Conservation (phyloP, 2,888 invertebrate genomes). For the Ganaspis brasiliensis region DNA sequence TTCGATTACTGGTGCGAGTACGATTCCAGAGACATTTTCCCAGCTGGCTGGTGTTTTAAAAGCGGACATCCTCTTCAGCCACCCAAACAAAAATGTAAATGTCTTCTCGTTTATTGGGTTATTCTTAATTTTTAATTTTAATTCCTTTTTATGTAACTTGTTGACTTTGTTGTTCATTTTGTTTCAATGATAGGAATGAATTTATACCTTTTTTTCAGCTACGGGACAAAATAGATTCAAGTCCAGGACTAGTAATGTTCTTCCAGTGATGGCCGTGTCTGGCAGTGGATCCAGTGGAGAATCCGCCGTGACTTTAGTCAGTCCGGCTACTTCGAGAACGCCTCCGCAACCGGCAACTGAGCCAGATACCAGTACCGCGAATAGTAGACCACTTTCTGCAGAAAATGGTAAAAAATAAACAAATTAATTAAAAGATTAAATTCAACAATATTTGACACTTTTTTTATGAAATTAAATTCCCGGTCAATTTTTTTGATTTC, state of each 20-base stretch:
- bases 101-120: constrained; percentile 59
- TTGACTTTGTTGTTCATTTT: no score
- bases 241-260: constrained; percentile 79
- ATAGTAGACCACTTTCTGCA: constrained; percentile 73
- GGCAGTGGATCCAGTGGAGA: constrained; percentile 74
- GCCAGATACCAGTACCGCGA: constrained; percentile 78
- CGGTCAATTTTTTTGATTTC: no score
- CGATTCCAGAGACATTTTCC: constrained; percentile 97
- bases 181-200: not conserved
- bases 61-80: constrained; percentile 97
- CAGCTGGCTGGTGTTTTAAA: constrained; percentile 97
- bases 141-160: no score
- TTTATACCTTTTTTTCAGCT: constrained; percentile 72
- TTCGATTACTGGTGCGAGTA: constrained; percentile 98
- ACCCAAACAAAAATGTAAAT: constrained; percentile 93
- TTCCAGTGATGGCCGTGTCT: constrained; percentile 78
- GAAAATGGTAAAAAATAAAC: constrained; percentile 77
- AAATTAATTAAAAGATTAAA: no score
- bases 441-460: no score
- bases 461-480: no score
- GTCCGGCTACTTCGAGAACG: constrained; percentile 74
- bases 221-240: constrained; percentile 80
- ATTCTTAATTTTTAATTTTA: constrained; percentile 19
- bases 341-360: constrained; percentile 79
- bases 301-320: constrained; percentile 77